Percentiles rank a stretch among this genome's conserved stretches.
These are phyloP conservation scores for Hydrophis major DNA, from an alignment of 2,797 vertebrate species.

Conservation along the genomic window DNA sequence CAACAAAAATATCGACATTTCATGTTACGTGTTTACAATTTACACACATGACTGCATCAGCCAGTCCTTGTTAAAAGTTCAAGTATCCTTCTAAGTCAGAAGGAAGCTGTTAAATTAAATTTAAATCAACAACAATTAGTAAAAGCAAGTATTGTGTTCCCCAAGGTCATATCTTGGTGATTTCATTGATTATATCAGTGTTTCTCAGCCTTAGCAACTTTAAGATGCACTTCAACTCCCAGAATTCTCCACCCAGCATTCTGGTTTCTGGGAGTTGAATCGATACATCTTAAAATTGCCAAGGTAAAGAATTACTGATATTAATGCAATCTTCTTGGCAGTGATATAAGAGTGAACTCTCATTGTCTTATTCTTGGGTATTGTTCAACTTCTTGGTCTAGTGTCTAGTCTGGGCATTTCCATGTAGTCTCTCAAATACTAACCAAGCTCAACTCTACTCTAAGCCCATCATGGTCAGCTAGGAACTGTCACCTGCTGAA, in stretches of 20 bases:
- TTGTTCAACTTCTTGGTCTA: not conserved
- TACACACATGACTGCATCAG: not conserved
- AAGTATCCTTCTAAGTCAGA: constrained; percentile 6
- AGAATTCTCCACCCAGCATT: not conserved
- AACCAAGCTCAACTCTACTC: not conserved
- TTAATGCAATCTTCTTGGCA: not conserved
- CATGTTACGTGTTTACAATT: accelerated
- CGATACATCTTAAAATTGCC: not conserved
- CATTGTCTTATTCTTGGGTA: not conserved
- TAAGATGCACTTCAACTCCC: not conserved
- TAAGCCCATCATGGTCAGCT: not conserved
- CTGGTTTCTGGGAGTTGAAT: not conserved
- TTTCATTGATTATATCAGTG: not conserved
- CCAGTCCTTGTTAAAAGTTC: constrained; percentile 18
- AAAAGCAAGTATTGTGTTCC: not conserved
- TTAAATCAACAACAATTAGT: constrained; percentile 8
- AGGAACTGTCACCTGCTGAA: not conserved
- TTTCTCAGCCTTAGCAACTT: not conserved
- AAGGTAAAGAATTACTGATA: not conserved
- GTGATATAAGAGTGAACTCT: not conserved
- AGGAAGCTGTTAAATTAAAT: constrained; percentile 1
- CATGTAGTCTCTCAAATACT: not conserved
- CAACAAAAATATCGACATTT: not conserved
- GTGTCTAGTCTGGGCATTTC: not conserved
- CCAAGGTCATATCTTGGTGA: not conserved